Base-by-base conservation (phyloP, 1,140 invertebrate species). In the Drosophila orena region DNA sequence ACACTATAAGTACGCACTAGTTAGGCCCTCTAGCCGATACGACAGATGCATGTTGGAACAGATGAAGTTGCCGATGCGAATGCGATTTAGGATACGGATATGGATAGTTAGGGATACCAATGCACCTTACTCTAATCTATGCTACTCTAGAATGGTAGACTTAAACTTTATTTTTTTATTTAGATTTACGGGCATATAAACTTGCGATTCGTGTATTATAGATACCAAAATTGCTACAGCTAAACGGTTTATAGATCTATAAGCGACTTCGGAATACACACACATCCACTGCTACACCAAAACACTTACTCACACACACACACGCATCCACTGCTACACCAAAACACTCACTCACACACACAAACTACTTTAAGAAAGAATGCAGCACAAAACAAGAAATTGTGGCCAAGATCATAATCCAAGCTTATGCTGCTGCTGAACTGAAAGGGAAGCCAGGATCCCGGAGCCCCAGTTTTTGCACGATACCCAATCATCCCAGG, bases 131-230 rank as follows among this genome's bases (percentile, higher is more conserved):
- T 60, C 56, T 73, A 58, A 71, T 44, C 30, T 42, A 43, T 34
- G 22, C 49, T 66, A 59, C 40, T 54, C 38, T 53, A 68, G 40
- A 11, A 66, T 43, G 43, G 30, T 68, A 68, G 44, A 37, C 15
- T 53, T 20, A 77, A 37, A 42, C 38, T 76, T 68, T 76, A 77
- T 77, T 77, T 77, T 77, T 77, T 77, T 77, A 77, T 35, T 61
- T 77, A 77, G 64, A 70, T 61, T 77, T 77, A 69, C 50, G 73
- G 74, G 72, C 69, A 73, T 59, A 77, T 50, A 69, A 44, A 77
- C 62, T 77, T 54, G 74, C 73, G 61, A 70, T 77, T 69, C 73
- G 73, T 77, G 73, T 77, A 77, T 77, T 77, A 69, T 77, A 77
- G 74, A 77, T 77, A 77, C 74, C 74, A 77, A 77, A 84, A 76